These are phyloP conservation scores for Pyralis farinalis DNA, from an alignment of 2,888 invertebrate genomes.

Conservation along the genomic window DNA sequence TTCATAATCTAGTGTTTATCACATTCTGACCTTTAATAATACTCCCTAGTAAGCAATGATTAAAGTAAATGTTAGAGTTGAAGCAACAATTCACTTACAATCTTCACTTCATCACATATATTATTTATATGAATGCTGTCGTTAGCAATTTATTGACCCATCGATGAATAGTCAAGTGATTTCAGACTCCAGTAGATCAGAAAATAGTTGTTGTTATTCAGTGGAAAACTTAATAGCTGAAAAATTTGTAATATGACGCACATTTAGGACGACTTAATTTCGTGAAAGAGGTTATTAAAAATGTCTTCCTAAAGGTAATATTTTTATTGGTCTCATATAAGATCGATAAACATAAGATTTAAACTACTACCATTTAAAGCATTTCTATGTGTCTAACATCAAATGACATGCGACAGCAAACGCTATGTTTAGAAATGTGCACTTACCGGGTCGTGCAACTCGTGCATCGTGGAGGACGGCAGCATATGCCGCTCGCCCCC, in stretches of 20 bases:
- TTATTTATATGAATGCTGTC: too few species aligned
- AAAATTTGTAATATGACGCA: conserved; percentile 11
- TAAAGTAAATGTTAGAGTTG: too few species aligned
- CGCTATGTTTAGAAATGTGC: conserved; percentile 32
- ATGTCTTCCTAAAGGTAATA: background rate
- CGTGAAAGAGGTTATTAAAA: conserved; percentile 3
- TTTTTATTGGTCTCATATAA: background rate
- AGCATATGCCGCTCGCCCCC: conserved; percentile 77
- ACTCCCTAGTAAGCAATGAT: too few species aligned
- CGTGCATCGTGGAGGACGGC: conserved; percentile 80
- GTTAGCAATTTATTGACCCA: too few species aligned
- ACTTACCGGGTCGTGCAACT: conserved; percentile 82
- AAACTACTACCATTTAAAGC: conserved; percentile 47
- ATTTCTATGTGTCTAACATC: conserved; percentile 40
- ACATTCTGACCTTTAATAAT: too few species aligned
- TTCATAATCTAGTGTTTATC: background rate
- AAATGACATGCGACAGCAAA: conserved; percentile 39
- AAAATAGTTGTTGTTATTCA: too few species aligned
- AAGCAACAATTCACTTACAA: too few species aligned
- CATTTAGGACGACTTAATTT: conserved; percentile 11
- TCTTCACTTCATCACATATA: too few species aligned
- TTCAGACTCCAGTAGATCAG: too few species aligned
- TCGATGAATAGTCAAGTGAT: too few species aligned
- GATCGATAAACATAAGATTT: background rate
- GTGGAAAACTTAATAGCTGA: background rate